A percentile compares a stretch with the other conserved stretches of the same genome.
These are phyloP conservation scores for Anhinga rufa DNA, from an alignment of 2,113 vertebrate genomes.

Conservation along the genomic window DNA sequence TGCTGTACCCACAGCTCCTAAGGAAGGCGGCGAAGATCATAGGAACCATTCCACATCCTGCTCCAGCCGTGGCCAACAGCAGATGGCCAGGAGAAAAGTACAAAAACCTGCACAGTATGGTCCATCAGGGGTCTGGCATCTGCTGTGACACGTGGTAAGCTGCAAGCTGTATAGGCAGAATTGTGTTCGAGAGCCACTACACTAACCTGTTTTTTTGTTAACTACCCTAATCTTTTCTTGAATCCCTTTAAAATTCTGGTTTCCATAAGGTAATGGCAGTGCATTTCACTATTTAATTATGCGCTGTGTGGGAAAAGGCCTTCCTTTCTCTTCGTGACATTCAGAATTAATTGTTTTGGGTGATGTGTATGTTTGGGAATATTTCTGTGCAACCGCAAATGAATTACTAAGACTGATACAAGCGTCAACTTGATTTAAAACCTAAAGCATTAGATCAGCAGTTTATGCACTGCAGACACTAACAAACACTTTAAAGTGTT, in stretches of 20 bases:
- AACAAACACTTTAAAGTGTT: not conserved
- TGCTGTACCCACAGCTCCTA: not conserved
- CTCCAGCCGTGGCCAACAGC: not conserved
- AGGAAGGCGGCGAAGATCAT: not conserved
- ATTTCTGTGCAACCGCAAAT: not conserved
- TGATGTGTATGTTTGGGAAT: not conserved
- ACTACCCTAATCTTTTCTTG: not conserved
- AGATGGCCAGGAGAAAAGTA: not conserved
- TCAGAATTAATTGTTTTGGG: not conserved
- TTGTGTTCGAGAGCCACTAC: not conserved
- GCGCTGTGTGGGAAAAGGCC: not conserved
- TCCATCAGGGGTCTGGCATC: not conserved
- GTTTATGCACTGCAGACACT: not conserved
- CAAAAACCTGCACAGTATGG: not conserved
- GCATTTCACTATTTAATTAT: not conserved
- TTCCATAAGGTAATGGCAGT: not conserved
- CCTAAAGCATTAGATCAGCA: not conserved
- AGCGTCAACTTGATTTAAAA: constrained; percentile 7
- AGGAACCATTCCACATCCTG: rapidly evolving
- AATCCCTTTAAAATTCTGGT: not conserved
- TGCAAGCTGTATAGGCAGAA: not conserved
- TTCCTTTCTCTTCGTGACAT: not conserved
- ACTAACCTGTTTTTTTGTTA: not conserved
- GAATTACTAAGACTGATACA: not conserved
- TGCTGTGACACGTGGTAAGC: rapidly evolving